phyloP scores from a whole-genome alignment of 2,888 invertebrate genomes.

The Theretra japonica region DNA sequence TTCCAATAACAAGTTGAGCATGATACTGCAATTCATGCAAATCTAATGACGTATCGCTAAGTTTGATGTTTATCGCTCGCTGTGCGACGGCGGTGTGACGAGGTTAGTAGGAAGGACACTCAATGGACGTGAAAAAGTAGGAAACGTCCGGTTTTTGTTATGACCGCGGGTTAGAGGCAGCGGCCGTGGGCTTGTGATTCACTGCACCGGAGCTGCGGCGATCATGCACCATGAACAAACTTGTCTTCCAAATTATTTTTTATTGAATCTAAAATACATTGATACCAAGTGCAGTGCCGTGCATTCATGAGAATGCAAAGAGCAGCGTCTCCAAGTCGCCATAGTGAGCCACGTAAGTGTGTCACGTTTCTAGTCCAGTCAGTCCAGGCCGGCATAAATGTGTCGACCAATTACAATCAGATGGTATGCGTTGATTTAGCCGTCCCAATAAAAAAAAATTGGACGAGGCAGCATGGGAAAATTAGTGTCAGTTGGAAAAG shows the following conservation, averaged over 20 bases:
- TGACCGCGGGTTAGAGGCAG: not conserved
- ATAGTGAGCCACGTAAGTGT: too few relatives aligned
- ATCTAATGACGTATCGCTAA: not conserved
- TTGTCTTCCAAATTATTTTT: not conserved
- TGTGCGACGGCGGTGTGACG: not conserved
- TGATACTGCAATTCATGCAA: not conserved
- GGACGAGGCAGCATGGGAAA: too few relatives aligned
- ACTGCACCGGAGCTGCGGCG: not conserved
- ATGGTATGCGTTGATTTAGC: too few relatives aligned
- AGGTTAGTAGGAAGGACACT: conserved; percentile 22
- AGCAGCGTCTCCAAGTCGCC: too few relatives aligned
- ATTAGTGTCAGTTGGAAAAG: too few relatives aligned
- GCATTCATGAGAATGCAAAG: too few relatives aligned
- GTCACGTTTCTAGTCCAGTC: too few relatives aligned
- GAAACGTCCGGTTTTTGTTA: conserved; percentile 19
- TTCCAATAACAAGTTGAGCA: not conserved
- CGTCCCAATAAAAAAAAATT: too few relatives aligned
- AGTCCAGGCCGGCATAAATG: too few relatives aligned
- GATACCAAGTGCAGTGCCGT: too few relatives aligned
- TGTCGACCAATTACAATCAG: too few relatives aligned
- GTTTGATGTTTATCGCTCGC: not conserved
- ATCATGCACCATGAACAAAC: conserved; percentile 10
- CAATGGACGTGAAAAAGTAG: not conserved
- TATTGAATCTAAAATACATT: not conserved
- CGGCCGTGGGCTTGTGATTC: conserved; percentile 19